Conservation (phyloP, 2,888 invertebrate species). For the Stictocephala bisonia region DNA sequence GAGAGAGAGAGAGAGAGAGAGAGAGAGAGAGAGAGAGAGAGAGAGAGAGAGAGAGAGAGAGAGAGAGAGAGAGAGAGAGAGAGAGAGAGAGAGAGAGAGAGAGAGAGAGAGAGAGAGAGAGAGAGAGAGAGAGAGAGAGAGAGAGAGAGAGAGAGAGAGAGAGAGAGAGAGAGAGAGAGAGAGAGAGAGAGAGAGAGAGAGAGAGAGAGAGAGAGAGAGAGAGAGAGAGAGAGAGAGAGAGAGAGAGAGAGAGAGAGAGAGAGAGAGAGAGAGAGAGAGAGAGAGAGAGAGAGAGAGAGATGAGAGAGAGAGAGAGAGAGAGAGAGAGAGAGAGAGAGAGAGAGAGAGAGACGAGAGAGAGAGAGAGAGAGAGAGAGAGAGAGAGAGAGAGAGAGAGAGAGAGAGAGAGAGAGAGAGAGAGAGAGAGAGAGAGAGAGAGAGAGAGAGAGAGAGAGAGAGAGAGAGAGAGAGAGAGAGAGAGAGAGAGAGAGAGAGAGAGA, state of each 20-base stretch:
- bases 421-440: no score
- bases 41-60: conserved; percentile 3
- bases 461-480: no score
- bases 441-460: no score
- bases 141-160: no score
- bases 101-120: no score
- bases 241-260: conserved; percentile 20
- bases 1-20: not conserved
- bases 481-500: no score
- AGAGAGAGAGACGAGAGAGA: no score
- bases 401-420: no score
- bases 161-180: not conserved
- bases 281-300: no score
- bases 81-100: not conserved
- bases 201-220: not conserved
- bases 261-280: not conserved
- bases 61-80: not conserved
- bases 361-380: not conserved
- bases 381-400: no score
- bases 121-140: no score
- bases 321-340: not conserved
- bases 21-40: conserved; percentile 25
- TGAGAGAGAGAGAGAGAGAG: not conserved
- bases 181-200: conserved; percentile 1
- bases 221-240: not conserved